Evolutionary conservation across 2,888 invertebrate species (phyloP).

Genomic region (Norana najaformis): DNA sequence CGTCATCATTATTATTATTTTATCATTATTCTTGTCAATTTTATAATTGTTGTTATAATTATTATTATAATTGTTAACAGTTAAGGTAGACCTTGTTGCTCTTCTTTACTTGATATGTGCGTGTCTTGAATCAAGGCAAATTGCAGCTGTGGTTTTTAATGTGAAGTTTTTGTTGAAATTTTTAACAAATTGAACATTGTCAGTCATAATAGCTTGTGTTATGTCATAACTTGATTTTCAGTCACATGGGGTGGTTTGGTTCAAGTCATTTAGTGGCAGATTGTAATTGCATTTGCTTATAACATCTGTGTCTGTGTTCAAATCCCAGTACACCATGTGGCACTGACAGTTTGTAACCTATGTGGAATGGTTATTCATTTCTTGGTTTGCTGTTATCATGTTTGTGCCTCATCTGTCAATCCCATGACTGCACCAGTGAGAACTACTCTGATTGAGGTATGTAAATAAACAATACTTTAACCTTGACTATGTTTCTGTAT

Average conservation of each 20-base stretch:
- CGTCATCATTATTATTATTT: too few species aligned
- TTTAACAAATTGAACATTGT: not conserved
- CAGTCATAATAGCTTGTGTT: not conserved
- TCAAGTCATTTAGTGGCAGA: not conserved
- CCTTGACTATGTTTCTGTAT: not conserved
- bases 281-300: not conserved
- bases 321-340: not conserved
- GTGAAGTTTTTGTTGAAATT: not conserved
- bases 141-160: conserved; percentile 1
- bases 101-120: not conserved
- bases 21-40: conserved; percentile 4
- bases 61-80: conserved; percentile 13
- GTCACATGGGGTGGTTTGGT: not conserved
- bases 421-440: not conserved
- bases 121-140: not conserved
- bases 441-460: not conserved
- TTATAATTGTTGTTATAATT: conserved; percentile 7
- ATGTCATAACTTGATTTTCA: not conserved
- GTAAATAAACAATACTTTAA: not conserved
- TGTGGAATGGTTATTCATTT: not conserved
- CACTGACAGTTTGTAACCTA: not conserved
- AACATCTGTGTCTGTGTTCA: not conserved
- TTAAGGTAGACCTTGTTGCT: not conserved
- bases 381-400: not conserved
- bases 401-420: not conserved